Evolutionary conservation across 2,888 invertebrate species (phyloP), one percentile per base, ranked within the genome.

Genomic region (Agrilus cyanescens): DNA sequence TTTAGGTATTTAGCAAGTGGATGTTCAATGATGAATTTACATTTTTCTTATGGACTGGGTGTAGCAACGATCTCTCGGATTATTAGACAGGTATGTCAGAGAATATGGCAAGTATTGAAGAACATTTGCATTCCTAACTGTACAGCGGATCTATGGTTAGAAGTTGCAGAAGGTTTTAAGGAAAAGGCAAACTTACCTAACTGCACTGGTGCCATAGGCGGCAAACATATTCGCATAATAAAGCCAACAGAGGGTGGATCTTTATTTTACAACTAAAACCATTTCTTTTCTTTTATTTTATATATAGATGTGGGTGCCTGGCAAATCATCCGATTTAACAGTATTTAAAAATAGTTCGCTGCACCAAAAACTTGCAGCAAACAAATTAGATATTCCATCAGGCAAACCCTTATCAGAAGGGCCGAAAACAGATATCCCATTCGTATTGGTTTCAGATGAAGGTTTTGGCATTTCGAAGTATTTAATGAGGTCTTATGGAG

Each of bases 381-480:
- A 31, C 39, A 18, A 40, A 48, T 52, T 35, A 48, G 49, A 42
- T 48, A 51, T 45, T 44, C 53, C 48, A 46, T 48, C 20, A 8
- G 20, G 39, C 44, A 5, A 8, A 20, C 20, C 7, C 5, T 20
- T 20, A 20, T n/a, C n/a, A n/a, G n/a, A n/a, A 43, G 46, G 30
- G 37, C 15, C 44, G 47, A 38, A 15, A 8, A 30, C 16, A 12
- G 31, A 12, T 18, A 33, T 45, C 29, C 46, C 43, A 15, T 43
- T 43, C 46, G 52, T 53, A 40, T 40, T 56, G 38, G 50, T 56
- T 44, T 53, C 51, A 36, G 55, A 55, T 50, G 53, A 53, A 48
- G 53, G 50, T 15, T 56, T 57, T 41, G 50, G 49, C 4, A 49
- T 57, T 45, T 31, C 44, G 37, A 46, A 53, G 46, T 50, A 53